Base-by-base conservation (phyloP, 2,888 invertebrate species). In the Apotomis capreana region DNA sequence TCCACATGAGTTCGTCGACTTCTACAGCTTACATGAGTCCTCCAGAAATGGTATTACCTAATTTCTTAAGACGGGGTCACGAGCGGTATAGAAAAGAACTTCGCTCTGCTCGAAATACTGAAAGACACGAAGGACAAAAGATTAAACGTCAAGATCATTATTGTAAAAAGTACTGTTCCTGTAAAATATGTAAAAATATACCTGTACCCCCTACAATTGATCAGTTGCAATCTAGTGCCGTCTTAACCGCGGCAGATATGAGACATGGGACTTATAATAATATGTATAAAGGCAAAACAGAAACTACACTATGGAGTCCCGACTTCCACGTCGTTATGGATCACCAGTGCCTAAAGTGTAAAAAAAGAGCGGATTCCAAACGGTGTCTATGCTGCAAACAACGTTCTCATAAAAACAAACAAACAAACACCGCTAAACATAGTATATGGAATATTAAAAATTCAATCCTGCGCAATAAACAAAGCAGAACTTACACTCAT, bases 1-100 rank as follows among this genome's bases (percentile, higher is more conserved):
- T 87, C 74, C 92, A 91, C 69, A 90, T 93, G 88, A 92, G 92
- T 77, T 93, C 94, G 12, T 92, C 94, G 2, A 92, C 92, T 12
- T 94, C 94, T 3, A 94, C 94, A 9, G 88, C 93, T 0, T 94
- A 94, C 74, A 89, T 94, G 92, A 94, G 94, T 75, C 94, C 94
- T 5, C 94, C 94, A 55, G 94, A 94, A 74, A 78, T 88, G 74
- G 84, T 93, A 10, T 76, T 91, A 69, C 93, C 93, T 0, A 83
- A 82, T 74, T 89, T 82, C 76, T 77, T 92, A 54, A 87, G 76
- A 79, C 78, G 78, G 26, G 79, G 82, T 74, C 80, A 79, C 74
- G 68, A 72, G 40, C 71, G 61, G 26, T 74, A 79, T 36, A 81
- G 85, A 60, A 83, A 85, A 59, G 74, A 78, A 26, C 82, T 78